phyloP scores from a whole-genome alignment of 2,113 vertebrate species.

The Cygnus buccinator region DNA sequence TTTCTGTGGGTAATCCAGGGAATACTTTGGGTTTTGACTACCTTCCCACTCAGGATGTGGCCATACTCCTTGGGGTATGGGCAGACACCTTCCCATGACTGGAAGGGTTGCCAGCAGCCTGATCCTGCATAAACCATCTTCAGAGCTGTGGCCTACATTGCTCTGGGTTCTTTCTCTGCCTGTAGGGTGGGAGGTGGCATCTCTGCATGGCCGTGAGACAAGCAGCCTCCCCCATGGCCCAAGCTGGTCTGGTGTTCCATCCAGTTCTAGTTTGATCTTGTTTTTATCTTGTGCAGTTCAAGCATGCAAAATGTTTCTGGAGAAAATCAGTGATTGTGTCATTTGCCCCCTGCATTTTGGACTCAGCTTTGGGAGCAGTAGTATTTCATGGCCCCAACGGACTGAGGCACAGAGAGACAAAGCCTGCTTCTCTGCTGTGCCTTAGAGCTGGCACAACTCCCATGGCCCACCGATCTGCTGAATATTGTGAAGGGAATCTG shows the following conservation, averaged over 20 bases:
- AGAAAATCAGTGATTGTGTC: neutral
- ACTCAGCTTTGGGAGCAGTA: neutral
- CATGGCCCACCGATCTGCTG: neutral
- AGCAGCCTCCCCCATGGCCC: neutral
- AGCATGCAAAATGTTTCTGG: neutral
- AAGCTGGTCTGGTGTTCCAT: rapidly evolving
- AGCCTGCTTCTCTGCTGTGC: neutral
- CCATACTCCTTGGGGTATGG: neutral
- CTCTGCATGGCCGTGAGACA: neutral
- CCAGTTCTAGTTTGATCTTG: neutral
- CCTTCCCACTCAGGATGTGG: slow-evolving; percentile 36
- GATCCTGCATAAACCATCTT: neutral
- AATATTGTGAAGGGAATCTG: neutral
- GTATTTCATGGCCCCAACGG: neutral
- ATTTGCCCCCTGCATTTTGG: neutral
- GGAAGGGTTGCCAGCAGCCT: neutral
- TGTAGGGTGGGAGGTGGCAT: neutral
- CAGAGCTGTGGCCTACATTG: neutral
- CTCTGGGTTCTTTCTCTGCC: neutral
- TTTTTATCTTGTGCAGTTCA: neutral
- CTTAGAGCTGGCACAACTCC: neutral
- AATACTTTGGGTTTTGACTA: neutral
- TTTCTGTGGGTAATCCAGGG: slow-evolving; percentile 3
- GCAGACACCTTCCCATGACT: neutral
- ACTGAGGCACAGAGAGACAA: neutral